These are phyloP conservation scores for Beris chalybata DNA, from an alignment of 2,888 invertebrate genomes.

Conservation along the genomic window DNA sequence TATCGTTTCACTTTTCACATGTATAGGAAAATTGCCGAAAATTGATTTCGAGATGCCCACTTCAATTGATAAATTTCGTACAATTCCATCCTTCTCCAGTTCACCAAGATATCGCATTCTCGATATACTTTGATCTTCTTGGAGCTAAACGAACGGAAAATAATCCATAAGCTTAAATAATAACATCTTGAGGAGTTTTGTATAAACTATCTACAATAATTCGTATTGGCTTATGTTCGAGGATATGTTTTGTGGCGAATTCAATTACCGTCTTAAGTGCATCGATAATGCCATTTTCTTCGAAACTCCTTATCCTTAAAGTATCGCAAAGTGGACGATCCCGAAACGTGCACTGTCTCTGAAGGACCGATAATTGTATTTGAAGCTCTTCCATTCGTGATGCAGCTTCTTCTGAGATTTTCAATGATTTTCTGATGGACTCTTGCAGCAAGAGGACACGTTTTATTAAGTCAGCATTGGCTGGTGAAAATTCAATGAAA, in stretches of 20 bases:
- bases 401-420: slow-evolving; percentile 56
- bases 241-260: not conserved
- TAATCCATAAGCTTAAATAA: too few relatives aligned
- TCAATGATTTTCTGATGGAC: slow-evolving; percentile 53
- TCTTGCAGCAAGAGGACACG: slow-evolving; percentile 55
- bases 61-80: slow-evolving; percentile 56
- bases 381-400: slow-evolving; percentile 56
- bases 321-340: slow-evolving; percentile 78
- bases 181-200: too few relatives aligned
- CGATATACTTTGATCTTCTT: slow-evolving; percentile 55
- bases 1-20: slow-evolving; percentile 55
- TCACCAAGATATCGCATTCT: slow-evolving; percentile 56
- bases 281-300: slow-evolving; percentile 58
- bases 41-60: slow-evolving; percentile 54
- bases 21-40: slow-evolving; percentile 55
- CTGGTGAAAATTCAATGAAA: slow-evolving; percentile 40
- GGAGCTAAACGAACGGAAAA: slow-evolving; percentile 45
- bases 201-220: too few relatives aligned
- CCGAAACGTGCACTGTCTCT: slow-evolving; percentile 67
- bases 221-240: too few relatives aligned
- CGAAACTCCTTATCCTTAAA: slow-evolving; percentile 70
- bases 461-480: slow-evolving; percentile 55
- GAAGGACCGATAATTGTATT: slow-evolving; percentile 56
- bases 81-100: slow-evolving; percentile 54
- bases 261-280: slow-evolving; percentile 52